phyloP scores from a whole-genome alignment of 2,113 vertebrate genomes.

The Notothenia coriiceps region DNA sequence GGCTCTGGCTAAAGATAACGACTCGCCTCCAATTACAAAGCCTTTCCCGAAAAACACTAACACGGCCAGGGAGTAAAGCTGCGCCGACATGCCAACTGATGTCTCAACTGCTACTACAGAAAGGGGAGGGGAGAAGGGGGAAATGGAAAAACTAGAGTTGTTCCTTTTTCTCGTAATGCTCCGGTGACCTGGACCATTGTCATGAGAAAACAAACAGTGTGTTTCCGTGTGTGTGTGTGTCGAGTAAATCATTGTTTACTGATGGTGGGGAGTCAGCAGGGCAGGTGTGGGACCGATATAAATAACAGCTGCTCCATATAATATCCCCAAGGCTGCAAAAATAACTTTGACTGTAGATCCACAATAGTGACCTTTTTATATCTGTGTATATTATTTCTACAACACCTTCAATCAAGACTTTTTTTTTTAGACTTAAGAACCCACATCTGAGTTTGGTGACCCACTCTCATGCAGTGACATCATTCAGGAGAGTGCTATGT shows the following conservation, averaged over 20 bases:
- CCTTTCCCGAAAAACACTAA: conserved; percentile 63
- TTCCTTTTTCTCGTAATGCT: conserved; percentile 50
- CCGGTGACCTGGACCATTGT: conserved; percentile 59
- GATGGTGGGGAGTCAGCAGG: conserved; percentile 67
- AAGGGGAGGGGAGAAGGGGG: conserved; percentile 2
- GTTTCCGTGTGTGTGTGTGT: conserved; percentile 36
- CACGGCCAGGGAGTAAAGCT: conserved; percentile 51
- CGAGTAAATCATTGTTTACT: conserved; percentile 81
- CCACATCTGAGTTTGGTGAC: conserved; percentile 1
- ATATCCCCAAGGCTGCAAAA: conserved; percentile 36
- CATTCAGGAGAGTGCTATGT: neutral
- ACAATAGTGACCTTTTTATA: neutral
- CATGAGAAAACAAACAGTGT: conserved; percentile 73
- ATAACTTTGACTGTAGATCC: conserved; percentile 12
- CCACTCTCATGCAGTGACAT: neutral
- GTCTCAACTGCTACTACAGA: conserved; percentile 31
- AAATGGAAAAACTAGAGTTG: conserved; percentile 37
- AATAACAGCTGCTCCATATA: conserved; percentile 78
- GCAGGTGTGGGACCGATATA: conserved; percentile 79
- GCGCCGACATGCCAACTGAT: conserved; percentile 38
- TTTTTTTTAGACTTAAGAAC: conserved; percentile 2
- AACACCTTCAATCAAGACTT: neutral
- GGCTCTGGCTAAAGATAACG: conserved; percentile 70
- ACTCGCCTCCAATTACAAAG: conserved; percentile 74
- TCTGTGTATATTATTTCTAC: conserved; percentile 5